Conservation (phyloP, 1,140 invertebrate genomes). For the Cyclina sinensis region DNA sequence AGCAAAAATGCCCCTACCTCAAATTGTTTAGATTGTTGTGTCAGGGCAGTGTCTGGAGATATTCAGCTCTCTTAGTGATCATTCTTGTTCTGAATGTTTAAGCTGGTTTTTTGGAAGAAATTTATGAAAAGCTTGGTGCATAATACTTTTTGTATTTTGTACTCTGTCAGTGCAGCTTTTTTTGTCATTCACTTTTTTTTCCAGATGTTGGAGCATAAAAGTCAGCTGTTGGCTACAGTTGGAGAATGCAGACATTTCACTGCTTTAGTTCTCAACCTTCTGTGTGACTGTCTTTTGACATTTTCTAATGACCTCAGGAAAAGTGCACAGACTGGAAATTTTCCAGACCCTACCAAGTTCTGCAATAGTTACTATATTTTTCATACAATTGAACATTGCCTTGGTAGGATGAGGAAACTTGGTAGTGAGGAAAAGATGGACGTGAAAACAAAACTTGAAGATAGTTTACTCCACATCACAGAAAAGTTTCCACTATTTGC, state of each 20-base stretch:
- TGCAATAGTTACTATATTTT: conserved; percentile 41
- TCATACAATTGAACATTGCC: conserved; percentile 19
- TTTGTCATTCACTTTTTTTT: too few relatives aligned
- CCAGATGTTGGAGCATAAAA: background rate
- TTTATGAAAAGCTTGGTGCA: too few relatives aligned
- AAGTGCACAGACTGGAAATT: conserved; percentile 5
- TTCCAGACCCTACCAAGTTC: conserved; percentile 30
- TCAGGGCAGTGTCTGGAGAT: too few relatives aligned
- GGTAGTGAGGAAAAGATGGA: background rate
- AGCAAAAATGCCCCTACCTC: too few relatives aligned
- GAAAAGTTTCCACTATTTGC: conserved; percentile 71
- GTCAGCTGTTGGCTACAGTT: background rate
- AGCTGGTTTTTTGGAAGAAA: too few relatives aligned
- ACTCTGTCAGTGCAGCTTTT: too few relatives aligned
- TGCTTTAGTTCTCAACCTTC: background rate
- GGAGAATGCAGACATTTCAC: background rate
- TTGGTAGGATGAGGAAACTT: background rate
- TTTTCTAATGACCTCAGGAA: conserved; percentile 17
- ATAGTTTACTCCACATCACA: conserved; percentile 63
- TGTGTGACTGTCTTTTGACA: background rate
- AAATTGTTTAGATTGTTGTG: too few relatives aligned
- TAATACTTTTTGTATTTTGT: too few relatives aligned
- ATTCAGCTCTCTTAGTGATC: too few relatives aligned
- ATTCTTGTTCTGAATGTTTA: too few relatives aligned
- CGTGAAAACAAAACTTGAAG: conserved; percentile 51